These are phyloP conservation scores for Sebastes minor DNA, from an alignment of 2,797 vertebrate genomes.

Conservation along the genomic window DNA sequence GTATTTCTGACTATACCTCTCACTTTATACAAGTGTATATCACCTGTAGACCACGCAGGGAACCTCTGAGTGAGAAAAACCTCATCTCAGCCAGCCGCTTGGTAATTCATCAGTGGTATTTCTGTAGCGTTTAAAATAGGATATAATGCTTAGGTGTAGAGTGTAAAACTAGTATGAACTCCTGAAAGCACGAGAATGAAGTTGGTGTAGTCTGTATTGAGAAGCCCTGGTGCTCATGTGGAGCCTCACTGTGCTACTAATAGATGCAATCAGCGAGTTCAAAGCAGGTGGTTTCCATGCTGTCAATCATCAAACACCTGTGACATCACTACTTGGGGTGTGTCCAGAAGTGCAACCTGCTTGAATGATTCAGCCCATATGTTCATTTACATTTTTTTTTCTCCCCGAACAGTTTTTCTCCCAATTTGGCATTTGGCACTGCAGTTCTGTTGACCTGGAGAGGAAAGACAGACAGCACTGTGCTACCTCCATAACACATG, in stretches of 20 bases:
- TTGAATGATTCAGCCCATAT: slow-evolving; percentile 12
- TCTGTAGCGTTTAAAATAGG: not conserved
- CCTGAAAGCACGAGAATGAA: not conserved
- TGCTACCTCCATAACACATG: slow-evolving; percentile 19
- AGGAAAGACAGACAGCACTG: not conserved
- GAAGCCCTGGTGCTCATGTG: not conserved
- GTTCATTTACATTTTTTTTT: not conserved
- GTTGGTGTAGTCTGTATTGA: not conserved
- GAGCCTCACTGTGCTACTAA: slow-evolving; percentile 5
- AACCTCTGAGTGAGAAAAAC: not conserved
- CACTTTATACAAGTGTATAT: slow-evolving; percentile 9
- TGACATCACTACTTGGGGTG: slow-evolving; percentile 10
- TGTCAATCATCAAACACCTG: slow-evolving; percentile 40
- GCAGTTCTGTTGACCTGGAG: slow-evolving; percentile 23
- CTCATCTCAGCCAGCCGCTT: not conserved
- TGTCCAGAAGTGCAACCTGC: slow-evolving; percentile 18
- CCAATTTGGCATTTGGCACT: slow-evolving; percentile 1
- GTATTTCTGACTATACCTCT: not conserved
- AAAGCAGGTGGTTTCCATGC: slow-evolving; percentile 20
- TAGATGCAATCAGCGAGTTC: slow-evolving; percentile 31
- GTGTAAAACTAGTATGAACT: not conserved
- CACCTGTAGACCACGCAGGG: not conserved
- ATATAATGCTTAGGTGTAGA: not conserved
- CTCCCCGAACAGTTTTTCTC: not conserved
- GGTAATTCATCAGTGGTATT: not conserved